A percentile compares a stretch with the other conserved stretches of the same genome.
These are phyloP conservation scores for Zingel zingel DNA, from an alignment of 2,113 vertebrate genomes.

Conservation along the genomic window DNA sequence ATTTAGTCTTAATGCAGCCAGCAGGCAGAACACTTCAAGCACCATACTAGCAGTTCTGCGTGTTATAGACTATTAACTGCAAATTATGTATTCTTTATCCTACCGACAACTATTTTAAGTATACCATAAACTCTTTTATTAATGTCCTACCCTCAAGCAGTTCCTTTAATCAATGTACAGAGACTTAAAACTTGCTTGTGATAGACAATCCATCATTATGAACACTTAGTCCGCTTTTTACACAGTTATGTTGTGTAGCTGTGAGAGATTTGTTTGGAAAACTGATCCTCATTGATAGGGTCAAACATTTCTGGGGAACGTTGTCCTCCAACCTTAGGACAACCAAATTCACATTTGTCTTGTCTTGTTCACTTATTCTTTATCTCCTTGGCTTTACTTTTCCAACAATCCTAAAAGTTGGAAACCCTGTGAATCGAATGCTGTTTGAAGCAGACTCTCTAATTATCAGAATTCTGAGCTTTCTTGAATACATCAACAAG, in stretches of 20 bases:
- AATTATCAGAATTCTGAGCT: not conserved
- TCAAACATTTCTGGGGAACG: not conserved
- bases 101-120: not conserved
- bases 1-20: constrained; percentile 11
- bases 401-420: not conserved
- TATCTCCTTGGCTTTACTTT: not conserved
- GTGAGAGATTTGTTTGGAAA: not conserved
- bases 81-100: constrained; percentile 14
- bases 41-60: constrained; percentile 2
- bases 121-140: constrained; percentile 5
- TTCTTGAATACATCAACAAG: constrained; percentile 1
- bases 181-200: not conserved
- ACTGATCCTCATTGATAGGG: not conserved
- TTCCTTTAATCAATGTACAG: not conserved
- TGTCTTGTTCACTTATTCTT: not conserved
- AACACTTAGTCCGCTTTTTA: not conserved
- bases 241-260: not conserved
- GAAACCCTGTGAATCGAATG: not conserved
- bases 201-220: not conserved
- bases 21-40: not conserved
- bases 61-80: constrained; percentile 22
- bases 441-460: not conserved
- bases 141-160: not conserved
- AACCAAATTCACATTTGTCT: not conserved
- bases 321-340: not conserved